Base-by-base conservation (phyloP, 2,797 vertebrate species). In the Tauraco hartlaubi region DNA sequence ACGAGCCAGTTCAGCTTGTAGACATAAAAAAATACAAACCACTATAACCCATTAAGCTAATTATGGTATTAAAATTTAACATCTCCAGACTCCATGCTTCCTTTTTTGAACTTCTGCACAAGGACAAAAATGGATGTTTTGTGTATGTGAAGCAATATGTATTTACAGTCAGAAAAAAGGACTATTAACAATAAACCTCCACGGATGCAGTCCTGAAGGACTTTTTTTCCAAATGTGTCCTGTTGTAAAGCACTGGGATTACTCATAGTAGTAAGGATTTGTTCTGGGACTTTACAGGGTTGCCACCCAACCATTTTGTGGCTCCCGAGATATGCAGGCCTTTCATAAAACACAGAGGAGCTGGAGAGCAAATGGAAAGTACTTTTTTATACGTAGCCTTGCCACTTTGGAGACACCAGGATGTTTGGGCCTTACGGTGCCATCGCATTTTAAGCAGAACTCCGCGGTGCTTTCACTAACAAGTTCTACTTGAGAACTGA, bases 251-350 rank as follows among this genome's bases (percentile, higher is more conserved):
- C 41, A 26, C 59, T 69, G 41, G 73, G 82, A 94, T 96, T 96
- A 95, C 90, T 95, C 88, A 82, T 18, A 84, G 82, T 46, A 64
- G 90, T 82, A 87, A 85, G 83, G 91, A 86, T 95, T 95, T 95
- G 76, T 86, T 84, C 83, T 90, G 88, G 72, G 74, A 95, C 51
- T 95, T 88, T 55, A 79, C 71, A 85, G 85, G 59, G 88, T 95
- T 96, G 90, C 93, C 92, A 90, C 91, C 90, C 90, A 94, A 90
- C 91, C 85, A 88, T 94, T 94, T 94, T 94, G 92, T 84, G 74
- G 91, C 85, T 96, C 59, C 33, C 64, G 74, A 92, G 91, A 82
- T 90, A 94, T 68, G 59, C 92, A 87, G 83, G 58, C 56, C 64
- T 94, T 95, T 87, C 90, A 68, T 49, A 83, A 94, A 95, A 64